A percentile compares a stretch with the other conserved stretches of the same genome.
Evolutionary conservation across 2,888 invertebrate species (phyloP).

Genomic region (Dolomedes plantarius): DNA sequence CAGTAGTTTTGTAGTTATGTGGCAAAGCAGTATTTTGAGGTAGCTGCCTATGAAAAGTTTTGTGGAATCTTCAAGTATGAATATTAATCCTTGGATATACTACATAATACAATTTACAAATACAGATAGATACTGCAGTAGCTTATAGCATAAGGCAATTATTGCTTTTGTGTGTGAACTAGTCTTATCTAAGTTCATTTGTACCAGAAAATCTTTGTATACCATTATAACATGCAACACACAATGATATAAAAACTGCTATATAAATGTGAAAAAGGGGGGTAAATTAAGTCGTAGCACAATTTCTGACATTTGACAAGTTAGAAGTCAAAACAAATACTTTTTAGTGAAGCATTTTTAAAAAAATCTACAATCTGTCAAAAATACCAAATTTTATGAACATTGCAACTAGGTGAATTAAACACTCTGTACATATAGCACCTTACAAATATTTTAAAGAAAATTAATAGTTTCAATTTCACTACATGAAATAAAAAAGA

Average conservation of each 20-base stretch:
- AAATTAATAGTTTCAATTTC: neutral
- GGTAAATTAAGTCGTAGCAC: no score
- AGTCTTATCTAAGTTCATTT: slow-evolving; percentile 36
- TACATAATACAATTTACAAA: slow-evolving; percentile 32
- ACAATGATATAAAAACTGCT: neutral
- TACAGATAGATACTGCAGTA: slow-evolving; percentile 7
- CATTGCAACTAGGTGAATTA: no score
- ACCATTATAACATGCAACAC: neutral
- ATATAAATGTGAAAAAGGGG: no score
- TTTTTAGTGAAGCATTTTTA: no score
- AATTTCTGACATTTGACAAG: no score
- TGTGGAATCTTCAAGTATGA: slow-evolving; percentile 18
- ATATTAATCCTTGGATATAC: slow-evolving; percentile 24
- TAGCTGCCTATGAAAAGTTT: slow-evolving; percentile 40
- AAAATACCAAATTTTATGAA: no score
- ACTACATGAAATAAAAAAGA: neutral
- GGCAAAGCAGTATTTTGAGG: slow-evolving; percentile 41
- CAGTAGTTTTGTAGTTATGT: neutral
- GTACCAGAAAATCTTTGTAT: slow-evolving; percentile 29
- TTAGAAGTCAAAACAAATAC: no score
- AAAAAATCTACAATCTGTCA: no score
- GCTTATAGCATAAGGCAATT: slow-evolving; percentile 34
- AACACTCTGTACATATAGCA: slow-evolving; percentile 39
- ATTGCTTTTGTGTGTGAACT: slow-evolving; percentile 37
- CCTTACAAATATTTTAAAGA: slow-evolving; percentile 6